Conservation (phyloP, 2,113 vertebrate genomes). For the Urocynchramus pylzowi region DNA sequence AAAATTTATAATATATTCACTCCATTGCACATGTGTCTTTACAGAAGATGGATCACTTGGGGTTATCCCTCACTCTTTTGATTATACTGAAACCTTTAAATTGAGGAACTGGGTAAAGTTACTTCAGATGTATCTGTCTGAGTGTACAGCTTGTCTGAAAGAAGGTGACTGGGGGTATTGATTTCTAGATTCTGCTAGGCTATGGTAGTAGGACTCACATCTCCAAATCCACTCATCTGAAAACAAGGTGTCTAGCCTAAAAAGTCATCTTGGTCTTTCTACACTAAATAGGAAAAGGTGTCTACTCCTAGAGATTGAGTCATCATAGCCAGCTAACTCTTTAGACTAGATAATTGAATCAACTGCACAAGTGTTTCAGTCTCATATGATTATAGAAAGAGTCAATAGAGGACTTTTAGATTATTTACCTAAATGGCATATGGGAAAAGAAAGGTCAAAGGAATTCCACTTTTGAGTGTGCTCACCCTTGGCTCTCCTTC, state of each 20-base stretch:
- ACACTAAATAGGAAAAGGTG: not conserved
- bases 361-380: not conserved
- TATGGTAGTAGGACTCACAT: not conserved
- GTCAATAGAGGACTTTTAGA: not conserved
- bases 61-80: not conserved
- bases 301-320: not conserved
- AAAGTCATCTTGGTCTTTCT: not conserved
- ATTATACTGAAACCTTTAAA: not conserved
- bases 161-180: not conserved
- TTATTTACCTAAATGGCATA: not conserved
- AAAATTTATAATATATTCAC: not conserved
- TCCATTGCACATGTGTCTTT: not conserved
- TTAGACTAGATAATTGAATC: not conserved
- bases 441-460: not conserved
- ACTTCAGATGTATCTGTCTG: not conserved
- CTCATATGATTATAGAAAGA: not conserved
- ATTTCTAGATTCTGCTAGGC: not conserved
- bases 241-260: not conserved
- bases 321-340: not conserved
- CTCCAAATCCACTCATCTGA: not conserved
- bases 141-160: not conserved
- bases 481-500: not conserved
- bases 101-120: not conserved
- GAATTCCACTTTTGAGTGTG: not conserved
- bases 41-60: not conserved